Conservation (phyloP, 2,888 invertebrate species). For the Chaetogeoica ovagalla region DNA sequence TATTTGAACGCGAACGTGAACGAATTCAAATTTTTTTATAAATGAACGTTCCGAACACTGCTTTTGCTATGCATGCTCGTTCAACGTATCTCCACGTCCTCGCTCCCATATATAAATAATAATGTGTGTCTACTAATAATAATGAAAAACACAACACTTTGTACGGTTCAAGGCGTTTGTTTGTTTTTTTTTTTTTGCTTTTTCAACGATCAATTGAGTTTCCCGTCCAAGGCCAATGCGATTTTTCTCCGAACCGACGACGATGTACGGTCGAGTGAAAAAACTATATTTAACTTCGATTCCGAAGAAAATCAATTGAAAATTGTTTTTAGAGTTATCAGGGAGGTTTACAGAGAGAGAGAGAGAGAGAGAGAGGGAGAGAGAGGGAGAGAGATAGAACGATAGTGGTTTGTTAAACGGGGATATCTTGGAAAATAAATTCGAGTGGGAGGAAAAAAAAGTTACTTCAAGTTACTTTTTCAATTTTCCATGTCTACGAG, state of each 20-base stretch:
- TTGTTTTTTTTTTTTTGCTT: neutral
- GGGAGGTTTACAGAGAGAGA: no score
- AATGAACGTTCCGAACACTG: neutral
- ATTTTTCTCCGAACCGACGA: conserved; percentile 24
- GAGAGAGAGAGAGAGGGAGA: no score
- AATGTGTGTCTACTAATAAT: neutral
- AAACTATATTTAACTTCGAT: no score
- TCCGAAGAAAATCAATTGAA: no score
- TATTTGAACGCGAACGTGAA: no score
- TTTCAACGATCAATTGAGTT: conserved; percentile 11
- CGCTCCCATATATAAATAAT: conserved; percentile 19
- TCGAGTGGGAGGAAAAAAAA: no score
- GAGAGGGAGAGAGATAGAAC: no score
- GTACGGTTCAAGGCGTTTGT: conserved; percentile 25
- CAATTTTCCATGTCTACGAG: no score
- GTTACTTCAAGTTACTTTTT: no score
- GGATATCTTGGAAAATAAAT: no score
- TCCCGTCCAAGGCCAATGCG: conserved; percentile 37
- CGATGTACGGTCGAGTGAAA: neutral
- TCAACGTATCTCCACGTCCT: conserved; percentile 17
- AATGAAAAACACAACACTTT: conserved; percentile 6
- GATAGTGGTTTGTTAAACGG: no score
- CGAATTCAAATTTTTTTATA: neutral
- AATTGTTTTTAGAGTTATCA: no score
- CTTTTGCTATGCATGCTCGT: conserved; percentile 3